Base-by-base conservation (phyloP, 2,113 vertebrate species). In the Tetraodon nigroviridis region DNA sequence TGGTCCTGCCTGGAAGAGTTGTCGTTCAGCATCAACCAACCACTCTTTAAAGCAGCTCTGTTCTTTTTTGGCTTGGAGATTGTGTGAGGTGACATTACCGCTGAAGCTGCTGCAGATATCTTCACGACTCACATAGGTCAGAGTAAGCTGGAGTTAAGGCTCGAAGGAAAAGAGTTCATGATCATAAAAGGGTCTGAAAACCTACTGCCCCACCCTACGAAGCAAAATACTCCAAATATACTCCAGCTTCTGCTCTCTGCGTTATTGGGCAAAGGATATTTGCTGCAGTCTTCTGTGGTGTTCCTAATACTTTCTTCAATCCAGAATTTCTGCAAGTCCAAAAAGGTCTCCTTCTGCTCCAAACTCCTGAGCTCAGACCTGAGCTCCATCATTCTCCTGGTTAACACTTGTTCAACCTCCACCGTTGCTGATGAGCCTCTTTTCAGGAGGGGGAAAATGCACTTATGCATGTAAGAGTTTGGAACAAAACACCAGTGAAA, bases 51-150 rank as follows among this genome's bases (percentile, higher is more conserved):
- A 27, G 24, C 4, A 27, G 24, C 7, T 27, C 24, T 27, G 5
- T 27, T 27, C 24, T 27, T 27, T 27, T 37, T 37, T 12, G 11
- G 32, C 32, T 12, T 37, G 1, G 8, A 37, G 12, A 37, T 12
- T 12, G 32, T 37, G 4, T 37, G 4, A 37, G 32, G 32, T 12
- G 32, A 68, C 55, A 77, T 90, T 82, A 98, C 96, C 95, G 89
- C 88, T 92, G 85, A 97, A 98, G 85, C 94, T 94, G 82, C 86
- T 91, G 91, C 93, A 96, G 89, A 99, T 90, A 64, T 99, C 95
- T 53, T 98, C 94, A 48, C 96, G 93, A 19, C 92, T 94, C 76
- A 98, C 91, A 73, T 96, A 98, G 0, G 91, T 92, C 81, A 95
- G 89, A 53, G 96, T 98, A 83, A 47, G 27, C 67, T 24, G 54